These are phyloP conservation scores for Hippasteria phrygiana DNA, from an alignment of 53 echinoderm and acorn worm genomes.

Conservation along the genomic window DNA sequence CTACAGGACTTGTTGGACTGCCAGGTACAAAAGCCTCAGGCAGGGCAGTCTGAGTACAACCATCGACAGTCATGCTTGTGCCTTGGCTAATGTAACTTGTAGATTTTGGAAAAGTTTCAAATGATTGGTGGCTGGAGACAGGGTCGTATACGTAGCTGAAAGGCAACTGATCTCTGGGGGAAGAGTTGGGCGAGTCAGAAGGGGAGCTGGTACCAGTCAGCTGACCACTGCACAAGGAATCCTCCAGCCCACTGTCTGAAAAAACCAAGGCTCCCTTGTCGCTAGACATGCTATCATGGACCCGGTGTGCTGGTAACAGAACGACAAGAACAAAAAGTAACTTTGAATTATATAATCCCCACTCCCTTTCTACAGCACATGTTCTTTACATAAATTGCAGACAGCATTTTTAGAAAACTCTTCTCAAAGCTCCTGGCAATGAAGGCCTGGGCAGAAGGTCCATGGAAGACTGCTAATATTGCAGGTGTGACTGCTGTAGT, in stretches of 20 bases:
- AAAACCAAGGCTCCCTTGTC: constrained; percentile 9
- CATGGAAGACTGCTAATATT: background rate
- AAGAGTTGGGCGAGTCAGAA: constrained; percentile 21
- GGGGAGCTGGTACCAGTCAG: constrained; percentile 50
- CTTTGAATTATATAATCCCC: constrained; percentile 20
- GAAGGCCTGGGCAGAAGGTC: background rate
- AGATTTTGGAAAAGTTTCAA: background rate
- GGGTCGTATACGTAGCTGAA: background rate
- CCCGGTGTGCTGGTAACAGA: constrained; percentile 37
- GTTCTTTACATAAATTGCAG: background rate
- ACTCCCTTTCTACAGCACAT: background rate
- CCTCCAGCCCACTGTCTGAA: constrained; percentile 58
- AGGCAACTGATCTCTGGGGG: constrained; percentile 47
- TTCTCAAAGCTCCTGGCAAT: background rate
- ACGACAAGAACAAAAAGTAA: constrained; percentile 46
- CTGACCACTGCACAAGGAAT: constrained; percentile 58
- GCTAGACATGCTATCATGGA: constrained; percentile 31
- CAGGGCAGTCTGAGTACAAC: background rate
- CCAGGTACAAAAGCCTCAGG: background rate
- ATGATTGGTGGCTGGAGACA: background rate
- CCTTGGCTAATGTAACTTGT: background rate
- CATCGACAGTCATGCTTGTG: background rate
- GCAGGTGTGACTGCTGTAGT: too few species aligned
- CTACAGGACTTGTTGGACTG: too few species aligned
- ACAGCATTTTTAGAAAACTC: too few species aligned